Evolutionary conservation across 1,140 invertebrate genomes (phyloP), one percentile per base, ranked within the genome.

Genomic region (Galleria mellonella): DNA sequence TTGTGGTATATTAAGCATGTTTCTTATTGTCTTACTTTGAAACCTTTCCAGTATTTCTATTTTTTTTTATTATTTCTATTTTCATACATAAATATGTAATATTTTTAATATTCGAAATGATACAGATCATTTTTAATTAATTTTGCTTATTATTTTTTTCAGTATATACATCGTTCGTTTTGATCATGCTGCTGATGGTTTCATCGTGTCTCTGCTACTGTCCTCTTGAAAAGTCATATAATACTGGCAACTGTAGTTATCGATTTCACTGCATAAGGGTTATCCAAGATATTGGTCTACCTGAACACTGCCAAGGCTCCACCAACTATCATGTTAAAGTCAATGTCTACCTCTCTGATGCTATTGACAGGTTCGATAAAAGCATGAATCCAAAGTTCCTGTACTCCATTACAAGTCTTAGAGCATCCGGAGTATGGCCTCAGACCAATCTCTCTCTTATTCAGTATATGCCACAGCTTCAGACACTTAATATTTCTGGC

Each of bases 291-390:
- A 41, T 71, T 6, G 47, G 27, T 1, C 56, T 82, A 1, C 58
- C 55, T 1, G 28, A 38, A 1, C 43, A 69, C 0, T 82, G 81
- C 31, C 54, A 54, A 15, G 66, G 62, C 5, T 63, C 74, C 8
- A 54, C 61, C 30, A 82, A 84, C 39, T 51, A 55, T 13, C 69
- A 69, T 4, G 67, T 72, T 14, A 58, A 41, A 3, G 51, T 82
- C 8, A 58, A 78, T 12, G 35, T 84, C 4, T 62, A 50, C 4
- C 46, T 84, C 10, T 55, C 36, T 5, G 53, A 76, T 14, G 70
- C 69, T 12, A 41, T 42, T 1, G 63, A 71, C 8, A 36, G 31
- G 6, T 64, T 71, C 32, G 55, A 69, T 23, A 35, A 62, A 1
- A 11, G n/a, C 4, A 45, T 43, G 10, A 68, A 82, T 27, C 12